Evolutionary conservation across 1,140 invertebrate genomes (phyloP), one percentile per base, ranked within the genome.

Genomic region (Melanaphis sacchari): DNA sequence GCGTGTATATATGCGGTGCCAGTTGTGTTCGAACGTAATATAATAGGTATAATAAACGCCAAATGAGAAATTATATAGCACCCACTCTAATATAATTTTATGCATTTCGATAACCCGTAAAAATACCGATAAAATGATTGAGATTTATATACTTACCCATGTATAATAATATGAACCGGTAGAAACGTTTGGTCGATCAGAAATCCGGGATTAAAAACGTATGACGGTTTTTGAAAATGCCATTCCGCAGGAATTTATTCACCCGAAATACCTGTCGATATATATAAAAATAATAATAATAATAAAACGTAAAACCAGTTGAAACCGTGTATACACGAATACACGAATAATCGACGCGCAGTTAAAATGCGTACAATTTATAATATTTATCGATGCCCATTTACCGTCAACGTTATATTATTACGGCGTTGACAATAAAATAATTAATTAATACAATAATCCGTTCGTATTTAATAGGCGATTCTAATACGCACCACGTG

Each of bases 41-140:
- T 26, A 38, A 40, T 82, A 82, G n/a, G 81, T 82, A 40, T 82
- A 82, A 82, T 82, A 40, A 82, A 82, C 82, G 82, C 82, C 38
- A 84, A 84, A 40, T 84, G 82, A 40, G 82, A 40, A 84, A 84
- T 84, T 40, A 40, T 84, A 41, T 40, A 40, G 82, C 38, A 84
- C 38, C 82, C 36, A 84, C 82, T 84, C 82, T 40, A 40, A 40
- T 40, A 40, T 84, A 40, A 40, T 84, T 84, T 84, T 84, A 84
- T 40, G 38, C 82, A 40, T 40, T 84, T 84, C 82, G 38, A 84
- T 84, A 84, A 26, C 82, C 38, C 38, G 38, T 84, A 84, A 84
- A 84, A 84, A 40, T 22, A 84, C 38, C 22, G 82, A 84, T 40
- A 40, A 84, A 84, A 84, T 84, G 22, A 84, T 40, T 40, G 22